Base-by-base conservation (phyloP, 2,888 invertebrate species). In the Synanthedon formicaeformis region DNA sequence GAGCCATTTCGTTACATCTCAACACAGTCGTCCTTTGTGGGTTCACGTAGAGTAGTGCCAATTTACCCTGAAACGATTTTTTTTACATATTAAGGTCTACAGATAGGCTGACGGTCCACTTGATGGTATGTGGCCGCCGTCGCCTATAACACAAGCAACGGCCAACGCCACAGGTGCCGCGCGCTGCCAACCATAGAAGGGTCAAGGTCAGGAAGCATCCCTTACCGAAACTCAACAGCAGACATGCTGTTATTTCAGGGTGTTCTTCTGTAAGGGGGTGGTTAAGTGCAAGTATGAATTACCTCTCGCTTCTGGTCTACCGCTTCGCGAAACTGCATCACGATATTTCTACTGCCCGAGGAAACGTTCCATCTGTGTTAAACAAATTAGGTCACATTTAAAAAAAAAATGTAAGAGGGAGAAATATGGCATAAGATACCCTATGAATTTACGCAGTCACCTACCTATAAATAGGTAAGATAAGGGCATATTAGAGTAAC, bases 1-100 rank as follows among this genome's bases (percentile, higher is more conserved):
- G 90, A 50, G 92, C 91, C 41, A 94, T 91, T 73, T 96, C 96
- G 1, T 93, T 92, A 62, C 93, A 93, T 57, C 92, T 91, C 49
- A 96, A 89, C 8, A 92, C 81, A 3, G 85, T 75, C 0, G 94
- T 90, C 57, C 89, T 88, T n/a, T 91, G 83, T 0, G 95, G 94
- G 0, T 92, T 94, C 3, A 92, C 91, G 55, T 83, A 65, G 0
- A 91, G 66, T 0, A 88, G 63, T 48, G 75, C 72, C 0, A 86
- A 67, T 60, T 83, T 86, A 0, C 66, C 70, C 88, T 88, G 68
- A 11, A 67, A 61, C 40, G 5, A 23, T 23, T 4, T 23, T 4
- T 4, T 23, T 41, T 41, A 41, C 10, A 23, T 23, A 4, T 23
- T 23, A 23, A 16, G 16, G 16, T 16, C 16, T 2, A 16, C 16